Percentiles rank a stretch among this genome's conserved stretches.
Evolutionary conservation across 2,888 invertebrate species (phyloP).

Genomic region (Lasius platythorax): DNA sequence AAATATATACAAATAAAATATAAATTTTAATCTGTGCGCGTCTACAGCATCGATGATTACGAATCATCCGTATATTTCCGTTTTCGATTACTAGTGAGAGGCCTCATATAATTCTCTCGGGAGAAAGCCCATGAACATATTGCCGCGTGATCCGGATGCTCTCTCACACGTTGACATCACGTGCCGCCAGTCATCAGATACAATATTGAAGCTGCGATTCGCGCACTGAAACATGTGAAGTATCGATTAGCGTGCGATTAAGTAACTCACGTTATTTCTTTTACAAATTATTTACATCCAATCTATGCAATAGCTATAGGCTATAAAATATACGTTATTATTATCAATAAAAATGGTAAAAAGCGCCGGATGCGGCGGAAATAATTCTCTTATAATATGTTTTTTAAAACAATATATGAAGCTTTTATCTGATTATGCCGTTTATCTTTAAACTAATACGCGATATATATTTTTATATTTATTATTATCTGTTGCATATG

Average conservation of each 20-base stretch:
- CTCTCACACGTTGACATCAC: slow-evolving; percentile 25
- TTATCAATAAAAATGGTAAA: not conserved
- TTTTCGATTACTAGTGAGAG: slow-evolving; percentile 29
- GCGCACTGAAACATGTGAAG: not conserved
- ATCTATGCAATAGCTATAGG: not conserved
- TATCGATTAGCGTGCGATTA: slow-evolving; percentile 18
- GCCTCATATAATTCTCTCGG: not conserved
- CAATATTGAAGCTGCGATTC: slow-evolving; percentile 11
- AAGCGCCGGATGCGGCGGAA: not conserved
- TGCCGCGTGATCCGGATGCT: slow-evolving; percentile 1
- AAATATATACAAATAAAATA: not conserved
- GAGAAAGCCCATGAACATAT: slow-evolving; percentile 10
- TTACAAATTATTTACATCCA: not conserved
- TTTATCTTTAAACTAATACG: not conserved
- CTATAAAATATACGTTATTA: not conserved
- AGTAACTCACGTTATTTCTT: not conserved
- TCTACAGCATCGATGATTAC: not conserved
- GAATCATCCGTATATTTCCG: not conserved
- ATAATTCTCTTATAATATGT: not conserved
- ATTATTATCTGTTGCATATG: not conserved
- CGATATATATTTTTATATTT: not conserved
- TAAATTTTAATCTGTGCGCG: not conserved
- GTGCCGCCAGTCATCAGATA: slow-evolving; percentile 11
- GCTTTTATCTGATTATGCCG: not conserved
- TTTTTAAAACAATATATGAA: not conserved